These are phyloP conservation scores for Drosophila trapezifrons DNA, from an alignment of 1,140 invertebrate species.

Conservation along the genomic window DNA sequence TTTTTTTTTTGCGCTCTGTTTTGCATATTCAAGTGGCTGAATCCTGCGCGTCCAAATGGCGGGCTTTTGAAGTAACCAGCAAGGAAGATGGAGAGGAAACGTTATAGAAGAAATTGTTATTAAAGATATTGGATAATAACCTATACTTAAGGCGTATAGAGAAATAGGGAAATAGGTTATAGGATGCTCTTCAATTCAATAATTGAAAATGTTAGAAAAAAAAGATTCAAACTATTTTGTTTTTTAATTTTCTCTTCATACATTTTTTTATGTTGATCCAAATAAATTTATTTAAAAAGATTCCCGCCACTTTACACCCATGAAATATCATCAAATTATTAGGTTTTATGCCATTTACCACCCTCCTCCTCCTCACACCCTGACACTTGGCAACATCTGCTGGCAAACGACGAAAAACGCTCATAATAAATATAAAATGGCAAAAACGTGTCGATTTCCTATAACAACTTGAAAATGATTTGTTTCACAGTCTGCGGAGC, in stretches of 20 bases:
- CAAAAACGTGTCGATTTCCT: conserved; percentile 82
- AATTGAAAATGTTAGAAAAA: too few relatives aligned
- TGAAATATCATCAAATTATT: conserved; percentile 71
- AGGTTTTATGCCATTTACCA: conserved; percentile 49
- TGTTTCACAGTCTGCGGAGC: conserved; percentile 81
- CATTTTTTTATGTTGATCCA: too few relatives aligned
- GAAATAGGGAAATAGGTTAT: too few relatives aligned
- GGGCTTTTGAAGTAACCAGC: conserved; percentile 33
- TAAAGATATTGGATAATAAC: not conserved
- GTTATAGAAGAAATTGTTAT: not conserved
- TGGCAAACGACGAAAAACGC: conserved; percentile 26
- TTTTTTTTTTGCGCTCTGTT: conserved; percentile 55
- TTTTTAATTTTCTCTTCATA: not conserved
- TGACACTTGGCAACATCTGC: conserved; percentile 70
- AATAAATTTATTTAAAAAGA: not conserved
- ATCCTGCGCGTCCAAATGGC: conserved; percentile 20
- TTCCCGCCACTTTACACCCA: conserved; percentile 10
- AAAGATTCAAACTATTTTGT: too few relatives aligned
- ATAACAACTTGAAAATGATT: conserved; percentile 82
- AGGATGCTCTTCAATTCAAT: not conserved
- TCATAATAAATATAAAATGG: conserved; percentile 83
- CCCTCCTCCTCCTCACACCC: conserved; percentile 10
- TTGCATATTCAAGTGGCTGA: conserved; percentile 69
- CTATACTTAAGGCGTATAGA: not conserved
- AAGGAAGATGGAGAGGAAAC: not conserved